These are phyloP conservation scores for Margaritifera margaritifera DNA, from an alignment of 2,888 invertebrate species.

Conservation along the genomic window DNA sequence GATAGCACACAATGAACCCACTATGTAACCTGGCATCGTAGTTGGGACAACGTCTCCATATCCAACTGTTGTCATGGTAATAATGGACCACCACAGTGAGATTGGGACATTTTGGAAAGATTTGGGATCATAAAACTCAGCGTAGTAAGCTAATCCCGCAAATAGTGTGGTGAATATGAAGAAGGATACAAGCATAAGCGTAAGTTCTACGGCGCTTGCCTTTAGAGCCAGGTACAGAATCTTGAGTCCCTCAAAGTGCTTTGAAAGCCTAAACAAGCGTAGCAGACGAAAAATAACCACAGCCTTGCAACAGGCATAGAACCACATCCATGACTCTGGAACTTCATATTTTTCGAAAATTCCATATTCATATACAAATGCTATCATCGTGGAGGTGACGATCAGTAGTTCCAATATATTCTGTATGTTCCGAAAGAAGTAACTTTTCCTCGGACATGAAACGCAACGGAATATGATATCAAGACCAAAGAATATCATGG, in stretches of 20 bases:
- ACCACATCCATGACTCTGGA: constrained; percentile 17
- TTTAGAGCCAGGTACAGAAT: constrained; percentile 58
- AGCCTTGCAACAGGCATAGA: constrained; percentile 19
- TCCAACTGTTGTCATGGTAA: constrained; percentile 65
- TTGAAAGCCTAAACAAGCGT: constrained; percentile 33
- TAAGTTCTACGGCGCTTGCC: constrained; percentile 55
- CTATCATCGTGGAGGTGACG: constrained; percentile 30
- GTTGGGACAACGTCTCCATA: constrained; percentile 58
- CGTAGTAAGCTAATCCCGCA: constrained; percentile 60
- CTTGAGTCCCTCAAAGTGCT: constrained; percentile 44
- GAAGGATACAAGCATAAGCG: constrained; percentile 57
- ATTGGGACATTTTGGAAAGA: constrained; percentile 50
- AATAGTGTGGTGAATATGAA: constrained; percentile 59
- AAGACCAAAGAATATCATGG: constrained; percentile 57
- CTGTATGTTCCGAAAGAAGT: constrained; percentile 39
- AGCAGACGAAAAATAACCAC: constrained; percentile 31
- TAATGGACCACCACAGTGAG: constrained; percentile 63
- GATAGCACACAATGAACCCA: constrained; percentile 49
- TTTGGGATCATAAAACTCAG: constrained; percentile 41
- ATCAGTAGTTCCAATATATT: constrained; percentile 41
- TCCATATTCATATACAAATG: constrained; percentile 5
- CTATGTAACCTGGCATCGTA: constrained; percentile 39
- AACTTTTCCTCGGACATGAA: constrained; percentile 38
- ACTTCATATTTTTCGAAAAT: neutral
- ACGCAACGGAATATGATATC: constrained; percentile 56